Percentiles rank a stretch among this genome's conserved stretches.
Conservation (phyloP, 2,113 vertebrate genomes). For the Colistium nudipinnis region DNA sequence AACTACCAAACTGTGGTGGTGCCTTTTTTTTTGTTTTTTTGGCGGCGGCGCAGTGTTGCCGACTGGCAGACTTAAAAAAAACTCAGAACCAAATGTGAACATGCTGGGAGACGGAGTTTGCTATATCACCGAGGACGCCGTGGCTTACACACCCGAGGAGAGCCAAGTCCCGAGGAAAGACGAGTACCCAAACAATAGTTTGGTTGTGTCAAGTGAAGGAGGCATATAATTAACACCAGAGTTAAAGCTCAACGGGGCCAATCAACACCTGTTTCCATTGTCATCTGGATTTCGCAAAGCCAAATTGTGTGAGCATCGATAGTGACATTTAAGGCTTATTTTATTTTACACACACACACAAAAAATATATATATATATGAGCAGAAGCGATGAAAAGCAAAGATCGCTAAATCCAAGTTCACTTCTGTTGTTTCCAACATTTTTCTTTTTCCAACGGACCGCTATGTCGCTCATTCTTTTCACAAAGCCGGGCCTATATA, state of each 20-base stretch:
- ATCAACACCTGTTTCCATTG: constrained; percentile 67
- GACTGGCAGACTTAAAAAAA: background rate
- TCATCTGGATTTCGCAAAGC: constrained; percentile 22
- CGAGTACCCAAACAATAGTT: constrained; percentile 48
- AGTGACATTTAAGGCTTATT: constrained; percentile 37
- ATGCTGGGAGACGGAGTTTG: background rate
- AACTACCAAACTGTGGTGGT: no score
- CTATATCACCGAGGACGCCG: background rate
- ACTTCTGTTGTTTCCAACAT: constrained; percentile 9
- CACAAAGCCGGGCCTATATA: constrained; percentile 61
- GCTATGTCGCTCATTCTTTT: background rate
- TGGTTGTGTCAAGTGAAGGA: constrained; percentile 41
- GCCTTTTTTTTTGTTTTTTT: background rate
- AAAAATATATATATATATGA: constrained; percentile 2
- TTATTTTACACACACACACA: background rate
- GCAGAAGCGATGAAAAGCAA: no score
- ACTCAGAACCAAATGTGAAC: background rate
- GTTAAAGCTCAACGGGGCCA: constrained; percentile 45
- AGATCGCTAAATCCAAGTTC: constrained; percentile 1
- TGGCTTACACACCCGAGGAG: background rate
- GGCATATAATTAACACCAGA: constrained; percentile 63
- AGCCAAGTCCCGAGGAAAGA: no score
- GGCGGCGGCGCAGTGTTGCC: background rate
- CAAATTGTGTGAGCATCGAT: constrained; percentile 25
- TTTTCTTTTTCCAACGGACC: constrained; percentile 15